phyloP scores from a whole-genome alignment of 2,113 vertebrate species.

The Aegithalos caudatus region DNA sequence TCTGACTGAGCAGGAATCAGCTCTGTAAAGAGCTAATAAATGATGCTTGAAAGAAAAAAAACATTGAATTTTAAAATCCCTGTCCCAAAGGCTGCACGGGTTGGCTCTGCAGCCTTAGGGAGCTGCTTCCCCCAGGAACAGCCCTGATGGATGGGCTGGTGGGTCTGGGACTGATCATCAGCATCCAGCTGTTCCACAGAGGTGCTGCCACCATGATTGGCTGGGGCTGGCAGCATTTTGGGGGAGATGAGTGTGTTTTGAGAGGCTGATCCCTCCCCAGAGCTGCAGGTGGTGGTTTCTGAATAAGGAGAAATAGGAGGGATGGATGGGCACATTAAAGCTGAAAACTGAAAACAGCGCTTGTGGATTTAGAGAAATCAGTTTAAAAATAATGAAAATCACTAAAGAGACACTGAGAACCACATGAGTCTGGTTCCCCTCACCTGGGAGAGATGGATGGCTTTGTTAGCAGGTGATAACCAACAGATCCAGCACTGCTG shows the following conservation, averaged over 20 bases:
- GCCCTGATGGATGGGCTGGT: not conserved
- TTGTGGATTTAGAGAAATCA: not conserved
- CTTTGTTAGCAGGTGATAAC: fast-evolving
- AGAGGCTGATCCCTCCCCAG: not conserved
- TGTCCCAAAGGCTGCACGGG: not conserved
- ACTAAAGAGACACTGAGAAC: not conserved
- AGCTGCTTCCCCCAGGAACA: not conserved
- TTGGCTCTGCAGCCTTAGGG: not conserved
- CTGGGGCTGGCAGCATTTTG: not conserved
- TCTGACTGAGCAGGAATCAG: not conserved
- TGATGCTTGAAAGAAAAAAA: not conserved
- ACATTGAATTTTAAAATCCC: not conserved
- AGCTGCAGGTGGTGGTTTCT: not conserved
- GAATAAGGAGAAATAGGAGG: not conserved
- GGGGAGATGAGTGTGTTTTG: not conserved
- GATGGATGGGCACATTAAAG: not conserved
- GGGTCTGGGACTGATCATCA: not conserved
- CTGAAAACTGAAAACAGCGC: not conserved
- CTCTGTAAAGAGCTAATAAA: not conserved
- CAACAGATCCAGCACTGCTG: not conserved
- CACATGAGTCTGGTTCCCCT: fast-evolving
- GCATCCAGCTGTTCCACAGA: not conserved
- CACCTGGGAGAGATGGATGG: not conserved
- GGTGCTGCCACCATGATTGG: fast-evolving
- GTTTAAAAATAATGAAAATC: not conserved